Base-by-base conservation (phyloP, 2,797 vertebrate genomes). In the Rallus crepitans region DNA sequence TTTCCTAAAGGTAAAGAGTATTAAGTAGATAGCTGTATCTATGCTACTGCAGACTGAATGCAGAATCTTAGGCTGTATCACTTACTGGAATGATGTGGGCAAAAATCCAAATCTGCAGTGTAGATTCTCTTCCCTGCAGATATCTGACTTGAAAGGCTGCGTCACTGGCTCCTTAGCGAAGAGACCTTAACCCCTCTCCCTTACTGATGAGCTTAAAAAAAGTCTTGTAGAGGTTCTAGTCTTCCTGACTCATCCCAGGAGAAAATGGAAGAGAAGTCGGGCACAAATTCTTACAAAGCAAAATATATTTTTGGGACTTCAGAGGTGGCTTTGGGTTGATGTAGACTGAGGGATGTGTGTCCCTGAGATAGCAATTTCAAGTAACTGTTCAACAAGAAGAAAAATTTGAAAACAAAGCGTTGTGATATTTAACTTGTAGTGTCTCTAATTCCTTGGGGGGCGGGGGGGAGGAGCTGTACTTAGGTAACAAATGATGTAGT, bases 41-140 rank as follows among this genome's bases (percentile, higher is more conserved):
- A 0, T 78, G 48, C 47, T 82, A 40, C 39, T 27, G 57, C 64
- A 59, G 89, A 45, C 57, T 60, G 60, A 93, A 42, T 57, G 69
- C 82, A 87, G 55, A 79, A 8, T 80, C 25, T 83, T 52, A 25
- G 68, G 12, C 80, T 82, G 16, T 63, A 61, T 93, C 10, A 27
- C 65, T 96, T 96, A 83, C 89, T 84, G 94, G 90, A 93, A 95
- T 77, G 66, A 47, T 77, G 59, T 83, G 86, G 96, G 94, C 95
- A 95, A 42, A 90, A 88, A 61, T 92, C 94, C 93, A 96, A 12
- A 80, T 73, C 91, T 95, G 94, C 93, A 95, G 0, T 77, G 84
- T 94, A 81, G 56, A 80, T 87, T 93, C 81, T 93, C 57, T 91
- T 89, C 66, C 72, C 61, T 96, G 96, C 77, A 82, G 87, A 82